Evolutionary conservation across 2,888 invertebrate genomes (phyloP).

Genomic region (Trissolcus japonicus): DNA sequence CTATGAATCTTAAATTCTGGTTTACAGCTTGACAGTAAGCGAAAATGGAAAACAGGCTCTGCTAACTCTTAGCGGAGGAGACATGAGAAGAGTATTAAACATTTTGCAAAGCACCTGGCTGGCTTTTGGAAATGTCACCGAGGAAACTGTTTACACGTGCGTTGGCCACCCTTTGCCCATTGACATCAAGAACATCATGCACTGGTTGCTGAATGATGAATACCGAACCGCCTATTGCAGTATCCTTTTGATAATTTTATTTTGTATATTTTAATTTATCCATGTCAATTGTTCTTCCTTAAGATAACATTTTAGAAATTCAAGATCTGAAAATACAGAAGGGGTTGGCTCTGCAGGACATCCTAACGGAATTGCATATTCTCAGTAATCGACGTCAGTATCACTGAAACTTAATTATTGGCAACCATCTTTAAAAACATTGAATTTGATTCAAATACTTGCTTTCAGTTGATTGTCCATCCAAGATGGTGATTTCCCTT

Average conservation of each 20-base stretch:
- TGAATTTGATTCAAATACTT: neutral
- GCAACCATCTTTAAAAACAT: neutral
- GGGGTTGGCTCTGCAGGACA: constrained; percentile 95
- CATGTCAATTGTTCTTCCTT: constrained; percentile 56
- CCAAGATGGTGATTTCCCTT: constrained; percentile 85
- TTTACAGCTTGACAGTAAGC: constrained; percentile 24
- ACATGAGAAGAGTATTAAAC: constrained; percentile 98
- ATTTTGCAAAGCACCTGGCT: constrained; percentile 97
- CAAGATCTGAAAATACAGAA: constrained; percentile 90
- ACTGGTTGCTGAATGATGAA: constrained; percentile 89
- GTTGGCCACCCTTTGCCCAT: constrained; percentile 95
- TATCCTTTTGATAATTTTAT: constrained; percentile 79
- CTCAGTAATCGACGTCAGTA: constrained; percentile 88
- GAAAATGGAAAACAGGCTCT: constrained; percentile 94
- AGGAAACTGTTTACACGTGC: constrained; percentile 95
- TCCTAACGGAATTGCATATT: constrained; percentile 92
- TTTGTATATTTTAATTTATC: too few relatives aligned
- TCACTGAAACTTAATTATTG: neutral
- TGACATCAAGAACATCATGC: constrained; percentile 92
- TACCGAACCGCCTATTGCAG: constrained; percentile 86
- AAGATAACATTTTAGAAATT: constrained; percentile 79
- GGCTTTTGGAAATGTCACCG: constrained; percentile 91
- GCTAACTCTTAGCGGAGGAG: constrained; percentile 92
- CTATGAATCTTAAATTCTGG: too few relatives aligned
- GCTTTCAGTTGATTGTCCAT: constrained; percentile 90